phyloP scores from a whole-genome alignment of 2,888 invertebrate species.

The Coleophora deauratella region DNA sequence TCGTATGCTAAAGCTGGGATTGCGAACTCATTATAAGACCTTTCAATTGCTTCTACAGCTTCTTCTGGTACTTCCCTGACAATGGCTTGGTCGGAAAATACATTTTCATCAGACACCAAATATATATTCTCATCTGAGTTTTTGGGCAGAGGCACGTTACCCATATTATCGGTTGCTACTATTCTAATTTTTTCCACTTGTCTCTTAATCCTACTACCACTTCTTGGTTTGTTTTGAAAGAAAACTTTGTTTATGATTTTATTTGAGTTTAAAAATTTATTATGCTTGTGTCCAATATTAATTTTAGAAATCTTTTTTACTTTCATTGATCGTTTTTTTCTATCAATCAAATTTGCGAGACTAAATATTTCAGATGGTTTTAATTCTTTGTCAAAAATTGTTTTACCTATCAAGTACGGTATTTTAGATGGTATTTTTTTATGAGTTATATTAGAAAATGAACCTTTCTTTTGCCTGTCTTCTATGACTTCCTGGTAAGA shows the following conservation, averaged over 20 bases:
- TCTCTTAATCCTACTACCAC: conserved; percentile 32
- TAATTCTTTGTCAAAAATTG: conserved; percentile 34
- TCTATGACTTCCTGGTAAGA: conserved; percentile 34
- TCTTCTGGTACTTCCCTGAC: conserved; percentile 27
- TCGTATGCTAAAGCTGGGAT: conserved; percentile 27
- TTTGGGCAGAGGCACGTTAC: conserved; percentile 4
- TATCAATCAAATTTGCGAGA: conserved; percentile 32
- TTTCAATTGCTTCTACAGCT: conserved; percentile 17
- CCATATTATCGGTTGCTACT: conserved; percentile 33
- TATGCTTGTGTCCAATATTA: conserved; percentile 34
- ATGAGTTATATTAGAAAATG: conserved; percentile 10
- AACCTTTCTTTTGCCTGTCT: conserved; percentile 15
- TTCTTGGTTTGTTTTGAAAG: conserved; percentile 38
- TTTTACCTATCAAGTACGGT: conserved; percentile 26
- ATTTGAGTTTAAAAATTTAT: conserved; percentile 40
- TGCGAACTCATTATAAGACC: conserved; percentile 20
- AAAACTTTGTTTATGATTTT: conserved; percentile 34
- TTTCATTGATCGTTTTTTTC: conserved; percentile 41
- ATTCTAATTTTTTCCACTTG: conserved; percentile 49
- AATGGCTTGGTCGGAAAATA: conserved; percentile 39
- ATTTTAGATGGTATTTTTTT: conserved; percentile 9
- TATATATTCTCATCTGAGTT: conserved; percentile 43
- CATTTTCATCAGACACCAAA: conserved; percentile 42
- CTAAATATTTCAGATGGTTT: conserved; percentile 41
- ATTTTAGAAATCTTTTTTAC: conserved; percentile 44